phyloP scores from a whole-genome alignment of 2,888 invertebrate genomes.

The Pimpla rufipes region DNA sequence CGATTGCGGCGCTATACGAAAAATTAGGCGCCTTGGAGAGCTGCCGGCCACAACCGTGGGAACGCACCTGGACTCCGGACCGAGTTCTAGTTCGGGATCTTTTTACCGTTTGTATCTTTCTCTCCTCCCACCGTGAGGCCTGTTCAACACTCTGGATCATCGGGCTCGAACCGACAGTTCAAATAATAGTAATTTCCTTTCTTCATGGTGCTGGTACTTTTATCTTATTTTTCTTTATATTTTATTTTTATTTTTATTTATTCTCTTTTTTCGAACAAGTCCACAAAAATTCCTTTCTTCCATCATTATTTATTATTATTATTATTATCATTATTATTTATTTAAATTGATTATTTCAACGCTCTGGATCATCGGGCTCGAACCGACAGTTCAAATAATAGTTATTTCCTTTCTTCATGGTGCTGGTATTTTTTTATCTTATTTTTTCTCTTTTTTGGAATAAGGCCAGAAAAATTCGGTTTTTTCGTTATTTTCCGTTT shows the following conservation, averaged over 20 bases:
- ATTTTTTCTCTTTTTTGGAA: not conserved
- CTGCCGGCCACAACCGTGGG: conserved; percentile 36
- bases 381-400: conserved; percentile 34
- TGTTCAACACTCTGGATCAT: conserved; percentile 10
- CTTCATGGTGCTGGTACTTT: not conserved
- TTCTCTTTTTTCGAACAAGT: too few relatives aligned
- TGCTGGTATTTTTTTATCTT: conserved; percentile 9
- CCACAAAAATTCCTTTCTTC: too few relatives aligned
- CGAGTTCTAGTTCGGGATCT: conserved; percentile 24
- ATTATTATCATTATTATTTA: too few relatives aligned
- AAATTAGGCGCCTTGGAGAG: conserved; percentile 16
- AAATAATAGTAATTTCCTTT: conserved; percentile 39
- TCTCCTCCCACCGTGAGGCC: not conserved
- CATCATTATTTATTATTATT: too few relatives aligned
- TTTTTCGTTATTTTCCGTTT: too few relatives aligned
- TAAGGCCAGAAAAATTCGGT: too few relatives aligned
- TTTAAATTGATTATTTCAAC: too few relatives aligned
- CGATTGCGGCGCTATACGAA: not conserved
- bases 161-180: conserved; percentile 12
- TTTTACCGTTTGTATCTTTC: conserved; percentile 11
- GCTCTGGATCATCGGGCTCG: conserved; percentile 4
- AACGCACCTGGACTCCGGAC: conserved; percentile 33
- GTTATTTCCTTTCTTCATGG: conserved; percentile 22
- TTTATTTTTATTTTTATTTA: too few relatives aligned
- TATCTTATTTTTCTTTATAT: too few relatives aligned